Evolutionary conservation across 1,140 invertebrate genomes (phyloP).

Genomic region (Diplogasteroides magnus): DNA sequence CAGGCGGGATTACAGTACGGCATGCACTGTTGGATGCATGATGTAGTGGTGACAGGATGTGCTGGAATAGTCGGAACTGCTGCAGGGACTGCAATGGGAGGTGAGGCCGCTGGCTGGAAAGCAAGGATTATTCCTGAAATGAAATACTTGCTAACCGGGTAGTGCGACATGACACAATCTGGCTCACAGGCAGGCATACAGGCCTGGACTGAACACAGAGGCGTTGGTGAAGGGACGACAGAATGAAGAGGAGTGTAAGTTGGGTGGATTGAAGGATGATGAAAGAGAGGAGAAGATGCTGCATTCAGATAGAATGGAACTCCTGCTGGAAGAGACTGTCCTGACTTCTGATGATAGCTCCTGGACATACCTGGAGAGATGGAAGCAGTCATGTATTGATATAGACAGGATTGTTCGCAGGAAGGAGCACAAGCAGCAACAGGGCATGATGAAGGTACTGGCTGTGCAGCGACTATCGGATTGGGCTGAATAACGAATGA

Average conservation of each 20-base stretch:
- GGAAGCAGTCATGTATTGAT: neutral
- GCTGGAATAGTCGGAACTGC: neutral
- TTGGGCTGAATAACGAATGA: too few species aligned
- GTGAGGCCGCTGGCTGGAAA: too few species aligned
- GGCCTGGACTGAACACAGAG: neutral
- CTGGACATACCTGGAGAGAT: too few species aligned
- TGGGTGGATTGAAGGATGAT: too few species aligned
- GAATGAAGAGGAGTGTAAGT: too few species aligned
- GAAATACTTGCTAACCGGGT: neutral
- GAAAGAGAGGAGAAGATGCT: too few species aligned
- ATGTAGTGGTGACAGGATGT: neutral
- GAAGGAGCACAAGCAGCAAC: neutral
- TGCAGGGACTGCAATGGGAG: too few species aligned
- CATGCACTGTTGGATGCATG: neutral
- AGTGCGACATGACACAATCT: neutral
- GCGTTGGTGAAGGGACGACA: neutral
- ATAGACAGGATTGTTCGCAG: neutral
- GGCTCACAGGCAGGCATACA: neutral
- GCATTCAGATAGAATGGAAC: too few species aligned
- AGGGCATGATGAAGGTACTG: neutral
- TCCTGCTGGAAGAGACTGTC: too few species aligned
- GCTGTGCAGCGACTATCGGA: neutral
- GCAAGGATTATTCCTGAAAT: neutral
- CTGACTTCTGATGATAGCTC: too few species aligned
- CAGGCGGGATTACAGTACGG: neutral